These are phyloP conservation scores for Daphoenositta chrysoptera DNA, from an alignment of 2,113 vertebrate species.

Conservation along the genomic window DNA sequence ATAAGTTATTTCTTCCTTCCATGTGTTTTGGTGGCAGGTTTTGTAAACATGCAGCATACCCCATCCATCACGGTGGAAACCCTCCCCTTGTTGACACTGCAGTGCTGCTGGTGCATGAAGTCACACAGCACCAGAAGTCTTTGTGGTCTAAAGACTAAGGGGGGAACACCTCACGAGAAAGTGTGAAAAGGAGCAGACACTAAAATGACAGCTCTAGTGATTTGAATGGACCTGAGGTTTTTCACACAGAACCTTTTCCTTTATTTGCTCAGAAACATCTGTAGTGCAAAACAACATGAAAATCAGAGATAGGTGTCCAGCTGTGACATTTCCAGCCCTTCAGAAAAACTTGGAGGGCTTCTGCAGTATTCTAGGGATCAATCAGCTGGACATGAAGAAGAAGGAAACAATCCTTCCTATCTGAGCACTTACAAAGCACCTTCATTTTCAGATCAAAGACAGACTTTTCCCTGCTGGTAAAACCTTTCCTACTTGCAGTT, in stretches of 20 bases:
- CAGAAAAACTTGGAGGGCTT: background rate
- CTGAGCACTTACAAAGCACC: background rate
- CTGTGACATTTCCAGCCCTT: background rate
- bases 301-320: background rate
- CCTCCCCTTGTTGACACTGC: background rate
- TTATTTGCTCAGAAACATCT: background rate
- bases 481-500: background rate
- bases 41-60: background rate
- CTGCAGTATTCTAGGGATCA: background rate
- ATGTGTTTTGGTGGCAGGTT: background rate
- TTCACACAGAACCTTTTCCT: background rate
- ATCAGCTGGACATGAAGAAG: background rate
- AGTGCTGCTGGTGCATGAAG: background rate
- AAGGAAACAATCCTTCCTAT: background rate
- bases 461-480: background rate
- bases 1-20: background rate
- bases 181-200: background rate
- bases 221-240: background rate
- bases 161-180: background rate
- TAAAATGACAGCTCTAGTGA: background rate
- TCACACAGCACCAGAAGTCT: background rate
- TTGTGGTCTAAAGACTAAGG: background rate
- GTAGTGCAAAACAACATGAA: background rate
- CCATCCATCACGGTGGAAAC: rapidly evolving
- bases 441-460: background rate